A percentile compares a stretch with the other conserved stretches of the same genome.
These are phyloP conservation scores for Patiria pectinifera DNA, from an alignment of 53 echinoderm and acorn worm genomes.

Conservation along the genomic window DNA sequence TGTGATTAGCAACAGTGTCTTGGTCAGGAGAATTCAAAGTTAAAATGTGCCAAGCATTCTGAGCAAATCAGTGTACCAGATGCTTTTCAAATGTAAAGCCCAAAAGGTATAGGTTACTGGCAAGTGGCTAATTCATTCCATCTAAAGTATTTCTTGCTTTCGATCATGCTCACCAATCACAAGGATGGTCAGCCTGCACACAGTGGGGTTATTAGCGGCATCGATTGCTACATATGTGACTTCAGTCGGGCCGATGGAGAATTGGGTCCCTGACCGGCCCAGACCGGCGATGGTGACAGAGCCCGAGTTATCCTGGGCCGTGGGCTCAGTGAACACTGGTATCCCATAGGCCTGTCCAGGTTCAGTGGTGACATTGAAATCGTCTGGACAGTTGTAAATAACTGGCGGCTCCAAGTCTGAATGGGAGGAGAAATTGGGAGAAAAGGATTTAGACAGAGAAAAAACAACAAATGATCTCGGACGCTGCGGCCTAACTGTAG, in stretches of 20 bases:
- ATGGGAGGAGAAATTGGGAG: neutral
- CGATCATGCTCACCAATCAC: slow-evolving; percentile 15
- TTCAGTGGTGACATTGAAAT: slow-evolving; percentile 40
- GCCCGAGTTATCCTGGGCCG: slow-evolving; percentile 62
- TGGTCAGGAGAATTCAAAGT: too few relatives aligned
- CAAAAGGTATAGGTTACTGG: too few relatives aligned
- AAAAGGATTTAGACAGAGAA: neutral
- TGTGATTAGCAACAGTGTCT: too few relatives aligned
- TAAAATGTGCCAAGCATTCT: too few relatives aligned
- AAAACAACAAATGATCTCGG: neutral
- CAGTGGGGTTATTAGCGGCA: slow-evolving; percentile 14
- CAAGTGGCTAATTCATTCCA: neutral
- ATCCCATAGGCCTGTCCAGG: slow-evolving; percentile 40
- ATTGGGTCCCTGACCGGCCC: slow-evolving; percentile 18
- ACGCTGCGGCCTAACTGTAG: too few relatives aligned
- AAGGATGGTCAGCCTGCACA: slow-evolving; percentile 27
- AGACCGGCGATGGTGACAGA: neutral
- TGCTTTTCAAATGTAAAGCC: too few relatives aligned
- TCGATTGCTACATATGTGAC: slow-evolving; percentile 39
- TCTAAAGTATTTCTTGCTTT: neutral
- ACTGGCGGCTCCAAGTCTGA: slow-evolving; percentile 54
- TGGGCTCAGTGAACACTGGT: slow-evolving; percentile 39
- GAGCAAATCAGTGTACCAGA: too few relatives aligned
- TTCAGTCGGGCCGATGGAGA: slow-evolving; percentile 38
- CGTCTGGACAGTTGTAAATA: slow-evolving; percentile 29